Percentiles rank a stretch among this genome's conserved stretches.
Evolutionary conservation across 2,888 invertebrate species (phyloP).

Genomic region (Dryocosmus kuriphilus): DNA sequence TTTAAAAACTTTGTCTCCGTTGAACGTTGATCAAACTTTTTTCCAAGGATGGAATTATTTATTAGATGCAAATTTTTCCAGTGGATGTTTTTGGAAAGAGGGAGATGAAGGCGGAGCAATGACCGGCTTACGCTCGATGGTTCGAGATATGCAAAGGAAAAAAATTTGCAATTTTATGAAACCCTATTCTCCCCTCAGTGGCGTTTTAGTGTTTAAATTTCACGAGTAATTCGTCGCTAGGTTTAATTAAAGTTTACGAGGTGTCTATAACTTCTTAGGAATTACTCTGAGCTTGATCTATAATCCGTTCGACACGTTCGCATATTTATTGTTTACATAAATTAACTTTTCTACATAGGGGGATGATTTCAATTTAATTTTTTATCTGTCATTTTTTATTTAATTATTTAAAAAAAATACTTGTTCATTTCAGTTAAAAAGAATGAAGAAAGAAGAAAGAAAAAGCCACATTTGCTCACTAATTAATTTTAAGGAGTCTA

Average conservation of each 20-base stretch:
- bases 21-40: conserved; percentile 7
- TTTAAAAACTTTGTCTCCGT: neutral
- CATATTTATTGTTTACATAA: neutral
- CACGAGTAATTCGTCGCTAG: neutral
- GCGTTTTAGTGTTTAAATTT: conserved; percentile 23
- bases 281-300: neutral
- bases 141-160: conserved; percentile 20
- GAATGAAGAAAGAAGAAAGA: too few relatives aligned
- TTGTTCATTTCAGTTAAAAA: neutral
- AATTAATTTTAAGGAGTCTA: too few relatives aligned
- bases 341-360: neutral
- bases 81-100: neutral
- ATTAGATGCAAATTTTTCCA: conserved; percentile 24
- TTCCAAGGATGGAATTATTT: conserved; percentile 7
- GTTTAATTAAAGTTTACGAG: conserved; percentile 33
- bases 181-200: neutral
- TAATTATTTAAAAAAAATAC: neutral
- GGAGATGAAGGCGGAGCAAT: neutral
- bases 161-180: conserved; percentile 36
- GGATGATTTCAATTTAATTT: neutral
- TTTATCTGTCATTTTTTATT: neutral
- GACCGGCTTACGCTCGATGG: neutral
- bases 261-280: neutral
- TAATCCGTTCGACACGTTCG: neutral
- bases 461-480: too few relatives aligned